These are phyloP conservation scores for Orthonychiurus folsomi DNA, from an alignment of 2,888 invertebrate genomes.

Conservation along the genomic window DNA sequence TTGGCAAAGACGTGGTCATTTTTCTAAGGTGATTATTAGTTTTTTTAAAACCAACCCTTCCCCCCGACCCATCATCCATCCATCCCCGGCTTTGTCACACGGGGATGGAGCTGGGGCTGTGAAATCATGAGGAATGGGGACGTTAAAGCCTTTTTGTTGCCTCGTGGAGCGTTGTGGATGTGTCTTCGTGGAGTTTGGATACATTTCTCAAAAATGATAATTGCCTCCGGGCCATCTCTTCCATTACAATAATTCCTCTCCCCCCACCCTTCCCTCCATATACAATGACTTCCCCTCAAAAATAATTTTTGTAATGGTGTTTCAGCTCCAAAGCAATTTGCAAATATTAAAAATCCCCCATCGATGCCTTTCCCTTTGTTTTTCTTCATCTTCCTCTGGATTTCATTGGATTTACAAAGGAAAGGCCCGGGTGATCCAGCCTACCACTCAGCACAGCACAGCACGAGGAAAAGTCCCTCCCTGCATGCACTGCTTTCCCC, in stretches of 20 bases:
- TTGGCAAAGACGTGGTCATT: not conserved
- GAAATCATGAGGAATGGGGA: slow-evolving; percentile 10
- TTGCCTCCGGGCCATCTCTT: slow-evolving; percentile 32
- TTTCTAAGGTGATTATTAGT: not conserved
- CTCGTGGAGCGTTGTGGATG: too few relatives aligned
- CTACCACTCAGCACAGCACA: too few relatives aligned
- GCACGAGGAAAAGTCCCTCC: too few relatives aligned
- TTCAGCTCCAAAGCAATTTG: slow-evolving; percentile 32
- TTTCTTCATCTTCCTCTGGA: slow-evolving; percentile 23
- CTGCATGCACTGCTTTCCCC: too few relatives aligned
- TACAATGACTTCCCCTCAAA: slow-evolving; percentile 13
- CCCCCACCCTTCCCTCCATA: slow-evolving; percentile 9
- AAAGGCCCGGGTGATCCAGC: too few relatives aligned
- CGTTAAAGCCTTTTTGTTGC: slow-evolving; percentile 5
- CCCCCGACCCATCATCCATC: too few relatives aligned
- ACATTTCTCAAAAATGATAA: slow-evolving; percentile 32
- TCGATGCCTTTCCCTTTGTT: slow-evolving; percentile 14
- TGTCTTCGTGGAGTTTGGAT: too few relatives aligned
- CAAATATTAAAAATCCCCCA: slow-evolving; percentile 39
- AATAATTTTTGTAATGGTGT: slow-evolving; percentile 39
- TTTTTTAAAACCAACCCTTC: not conserved
- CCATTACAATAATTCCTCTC: slow-evolving; percentile 34
- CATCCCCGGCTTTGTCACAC: too few relatives aligned
- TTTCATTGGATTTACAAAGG: too few relatives aligned
- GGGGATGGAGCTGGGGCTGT: too few relatives aligned